phyloP scores from a whole-genome alignment of 2,113 vertebrate species.

The Onychostruthus taczanowskii region DNA sequence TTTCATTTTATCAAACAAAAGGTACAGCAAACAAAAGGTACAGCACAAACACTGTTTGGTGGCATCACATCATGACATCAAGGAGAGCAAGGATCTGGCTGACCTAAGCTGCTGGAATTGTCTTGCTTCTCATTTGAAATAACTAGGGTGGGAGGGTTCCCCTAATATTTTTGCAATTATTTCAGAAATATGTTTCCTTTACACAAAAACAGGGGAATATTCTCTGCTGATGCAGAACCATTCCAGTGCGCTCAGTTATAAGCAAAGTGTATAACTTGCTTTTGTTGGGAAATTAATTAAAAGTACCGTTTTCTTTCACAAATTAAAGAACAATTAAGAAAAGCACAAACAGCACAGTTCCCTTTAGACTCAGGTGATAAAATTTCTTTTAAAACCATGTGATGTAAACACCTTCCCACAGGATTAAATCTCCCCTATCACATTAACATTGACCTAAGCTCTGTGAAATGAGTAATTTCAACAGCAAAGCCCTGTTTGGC shows the following conservation, averaged over 20 bases:
- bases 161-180: background rate
- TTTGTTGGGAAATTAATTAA: background rate
- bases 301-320: background rate
- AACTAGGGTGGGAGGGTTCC: fast-evolving
- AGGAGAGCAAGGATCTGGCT: background rate
- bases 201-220: background rate
- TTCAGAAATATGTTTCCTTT: background rate
- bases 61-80: background rate
- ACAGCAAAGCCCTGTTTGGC: background rate
- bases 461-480: background rate
- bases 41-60: background rate
- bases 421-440: background rate
- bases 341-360: background rate
- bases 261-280: background rate
- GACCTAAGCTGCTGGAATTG: background rate
- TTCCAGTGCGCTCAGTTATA: background rate
- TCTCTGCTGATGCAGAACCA: background rate
- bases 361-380: background rate
- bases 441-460: background rate
- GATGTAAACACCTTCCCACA: background rate
- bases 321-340: background rate
- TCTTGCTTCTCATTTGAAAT: background rate
- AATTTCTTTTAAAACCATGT: background rate
- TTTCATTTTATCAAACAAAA: background rate
- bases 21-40: too few relatives aligned